phyloP scores from a whole-genome alignment of 2,888 invertebrate species.

The Drosophila ezoana region DNA sequence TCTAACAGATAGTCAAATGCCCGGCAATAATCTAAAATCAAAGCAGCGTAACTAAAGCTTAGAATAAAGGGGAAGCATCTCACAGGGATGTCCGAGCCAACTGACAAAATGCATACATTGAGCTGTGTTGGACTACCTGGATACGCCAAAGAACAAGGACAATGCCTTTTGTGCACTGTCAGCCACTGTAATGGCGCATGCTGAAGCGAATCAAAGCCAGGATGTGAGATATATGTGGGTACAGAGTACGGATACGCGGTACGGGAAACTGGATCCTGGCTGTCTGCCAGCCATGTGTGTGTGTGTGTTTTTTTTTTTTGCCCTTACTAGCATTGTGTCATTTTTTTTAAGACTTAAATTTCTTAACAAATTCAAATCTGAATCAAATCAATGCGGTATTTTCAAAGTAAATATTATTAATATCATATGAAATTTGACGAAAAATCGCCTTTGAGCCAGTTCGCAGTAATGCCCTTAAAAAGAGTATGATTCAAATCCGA shows the following conservation, averaged over 20 bases:
- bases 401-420: too few species aligned
- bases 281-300: conserved; percentile 14
- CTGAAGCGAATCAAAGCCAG: conserved; percentile 58
- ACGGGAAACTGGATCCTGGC: not conserved
- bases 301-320: not conserved
- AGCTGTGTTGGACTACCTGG: conserved; percentile 56
- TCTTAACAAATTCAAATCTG: not conserved
- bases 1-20: conserved; percentile 19
- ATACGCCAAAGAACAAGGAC: conserved; percentile 34
- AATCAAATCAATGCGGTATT: not conserved
- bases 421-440: too few species aligned
- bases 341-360: not conserved
- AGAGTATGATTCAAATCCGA: too few species aligned
- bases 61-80: conserved; percentile 31
- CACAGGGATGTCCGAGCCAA: conserved; percentile 49
- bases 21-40: conserved; percentile 63
- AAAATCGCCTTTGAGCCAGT: too few species aligned
- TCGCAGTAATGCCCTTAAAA: too few species aligned
- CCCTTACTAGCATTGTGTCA: too few species aligned
- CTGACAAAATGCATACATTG: conserved; percentile 41
- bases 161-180: conserved; percentile 59
- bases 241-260: not conserved
- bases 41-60: conserved; percentile 77
- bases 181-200: conserved; percentile 41
- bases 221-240: conserved; percentile 40